Base-by-base conservation (phyloP, 1,140 invertebrate species). In the Zeugodacus cucurbitae region DNA sequence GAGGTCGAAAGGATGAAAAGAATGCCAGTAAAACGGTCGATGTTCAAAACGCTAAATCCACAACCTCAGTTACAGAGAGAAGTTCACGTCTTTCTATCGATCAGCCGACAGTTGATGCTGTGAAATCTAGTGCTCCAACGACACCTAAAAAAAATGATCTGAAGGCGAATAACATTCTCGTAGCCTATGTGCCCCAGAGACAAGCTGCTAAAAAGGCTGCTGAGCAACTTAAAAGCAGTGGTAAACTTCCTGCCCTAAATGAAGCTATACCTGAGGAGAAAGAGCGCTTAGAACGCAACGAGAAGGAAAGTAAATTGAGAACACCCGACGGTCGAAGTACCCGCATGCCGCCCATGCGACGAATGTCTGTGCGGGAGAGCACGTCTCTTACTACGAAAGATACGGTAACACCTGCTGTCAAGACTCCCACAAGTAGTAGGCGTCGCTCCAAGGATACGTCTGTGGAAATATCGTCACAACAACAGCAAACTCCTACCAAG, bases 181-280 rank as follows among this genome's bases (percentile, higher is more conserved):
- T 98, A 26, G 96, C 97, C 2, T 97, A 97, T 93, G 97, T 98
- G 58, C 97, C 97, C 1, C 97, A 98, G 92, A 94, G 97, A 59
- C 97, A 98, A 94, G 97, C 97, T 6, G 97, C 97, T 57, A 98
- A 98, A 92, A 98, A 98, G 93, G 97, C 97, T 3, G 97, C 97
- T 17, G 97, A 97, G 90, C 97, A 98, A 91, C 97, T 98, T 62
- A 98, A 98, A 91, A 97, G 96, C 93, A 96, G 96, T 64, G 94
- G 97, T 87, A 96, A 96, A 89, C 94, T 95, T 89, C 93, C 92
- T 10, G 89, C 90, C 10, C 26, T 89, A 58, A 22, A 37, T 17
- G 74, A 44, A 29, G 62, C 82, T 22, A 20, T 48, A 17, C 6
- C 87, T 88, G 22, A 89, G 88, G 14, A 86, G 70, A 64, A 90